phyloP scores from a whole-genome alignment of 2,113 vertebrate species.

The Corydoras sp. region DNA sequence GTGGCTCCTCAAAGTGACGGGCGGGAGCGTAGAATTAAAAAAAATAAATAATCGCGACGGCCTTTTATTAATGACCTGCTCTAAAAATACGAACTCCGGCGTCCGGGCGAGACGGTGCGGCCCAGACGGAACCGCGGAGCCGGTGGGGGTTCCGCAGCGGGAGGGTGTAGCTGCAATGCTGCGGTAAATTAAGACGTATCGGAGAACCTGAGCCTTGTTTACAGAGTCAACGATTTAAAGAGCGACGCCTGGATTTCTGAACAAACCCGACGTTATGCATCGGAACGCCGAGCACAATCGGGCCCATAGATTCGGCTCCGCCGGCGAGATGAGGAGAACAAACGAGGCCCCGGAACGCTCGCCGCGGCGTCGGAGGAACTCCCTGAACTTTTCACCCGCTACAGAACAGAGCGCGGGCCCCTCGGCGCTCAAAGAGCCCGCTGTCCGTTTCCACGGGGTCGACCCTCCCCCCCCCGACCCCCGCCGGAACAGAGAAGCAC shows the following conservation, averaged over 20 bases:
- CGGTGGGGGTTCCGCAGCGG: not conserved
- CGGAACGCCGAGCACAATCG: not conserved
- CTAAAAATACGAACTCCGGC: not conserved
- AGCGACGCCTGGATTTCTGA: no score
- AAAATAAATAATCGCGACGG: no score
- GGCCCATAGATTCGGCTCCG: not conserved
- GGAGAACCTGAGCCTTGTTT: not conserved
- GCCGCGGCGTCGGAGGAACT: not conserved
- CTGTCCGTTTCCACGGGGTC: conserved; percentile 10
- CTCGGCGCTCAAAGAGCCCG: conserved; percentile 6
- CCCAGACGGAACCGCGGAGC: not conserved
- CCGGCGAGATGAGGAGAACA: not conserved
- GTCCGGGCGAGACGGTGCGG: no score
- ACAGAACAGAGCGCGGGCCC: not conserved
- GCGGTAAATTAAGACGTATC: not conserved
- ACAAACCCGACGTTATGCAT: not conserved
- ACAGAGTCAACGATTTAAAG: no score
- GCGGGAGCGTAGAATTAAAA: no score
- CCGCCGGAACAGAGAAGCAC: not conserved
- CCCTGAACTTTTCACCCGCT: conserved; percentile 18
- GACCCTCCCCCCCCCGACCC: not conserved
- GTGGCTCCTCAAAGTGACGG: no score
- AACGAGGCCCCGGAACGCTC: no score
- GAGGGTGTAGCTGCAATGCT: not conserved
- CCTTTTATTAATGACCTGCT: not conserved